Evolutionary conservation across 1,140 invertebrate species (phyloP).

Genomic region (Ruditapes philippinarum): DNA sequence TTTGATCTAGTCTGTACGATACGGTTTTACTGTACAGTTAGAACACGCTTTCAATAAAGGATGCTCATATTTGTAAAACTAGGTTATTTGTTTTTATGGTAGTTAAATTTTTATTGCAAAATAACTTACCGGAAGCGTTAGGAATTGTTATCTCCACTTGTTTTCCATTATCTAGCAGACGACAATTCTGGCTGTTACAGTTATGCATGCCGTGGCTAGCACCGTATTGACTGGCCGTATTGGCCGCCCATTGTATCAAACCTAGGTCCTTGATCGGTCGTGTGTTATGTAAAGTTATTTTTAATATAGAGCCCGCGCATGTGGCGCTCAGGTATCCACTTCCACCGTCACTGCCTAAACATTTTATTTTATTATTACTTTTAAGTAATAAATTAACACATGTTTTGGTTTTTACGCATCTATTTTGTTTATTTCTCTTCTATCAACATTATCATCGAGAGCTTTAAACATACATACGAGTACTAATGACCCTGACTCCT

Average conservation of each 20-base stretch:
- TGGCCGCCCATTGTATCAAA: conserved; percentile 77
- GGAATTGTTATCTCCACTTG: conserved; percentile 71
- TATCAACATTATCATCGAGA: too few species aligned
- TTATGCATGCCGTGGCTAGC: conserved; percentile 70
- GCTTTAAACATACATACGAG: too few species aligned
- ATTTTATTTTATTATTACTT: too few species aligned
- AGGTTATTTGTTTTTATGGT: too few species aligned
- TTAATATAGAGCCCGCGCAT: conserved; percentile 69
- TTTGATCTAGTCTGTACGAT: too few species aligned
- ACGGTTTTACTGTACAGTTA: too few species aligned
- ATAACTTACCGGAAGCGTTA: conserved; percentile 69
- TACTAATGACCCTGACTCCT: too few species aligned
- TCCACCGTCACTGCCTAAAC: conserved; percentile 75
- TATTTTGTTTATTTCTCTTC: too few species aligned
- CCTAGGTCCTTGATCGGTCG: conserved; percentile 72
- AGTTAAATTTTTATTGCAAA: not conserved
- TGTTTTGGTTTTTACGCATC: too few species aligned
- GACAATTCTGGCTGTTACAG: conserved; percentile 71
- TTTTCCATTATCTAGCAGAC: conserved; percentile 69
- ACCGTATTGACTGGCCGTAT: conserved; percentile 62
- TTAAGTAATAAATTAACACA: too few species aligned
- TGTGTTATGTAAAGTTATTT: conserved; percentile 74
- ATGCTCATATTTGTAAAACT: too few species aligned
- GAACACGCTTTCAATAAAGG: too few species aligned
- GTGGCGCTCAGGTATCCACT: conserved; percentile 73